Conservation (phyloP, 2,888 invertebrate species). For the Stegana nigrithorax region DNA sequence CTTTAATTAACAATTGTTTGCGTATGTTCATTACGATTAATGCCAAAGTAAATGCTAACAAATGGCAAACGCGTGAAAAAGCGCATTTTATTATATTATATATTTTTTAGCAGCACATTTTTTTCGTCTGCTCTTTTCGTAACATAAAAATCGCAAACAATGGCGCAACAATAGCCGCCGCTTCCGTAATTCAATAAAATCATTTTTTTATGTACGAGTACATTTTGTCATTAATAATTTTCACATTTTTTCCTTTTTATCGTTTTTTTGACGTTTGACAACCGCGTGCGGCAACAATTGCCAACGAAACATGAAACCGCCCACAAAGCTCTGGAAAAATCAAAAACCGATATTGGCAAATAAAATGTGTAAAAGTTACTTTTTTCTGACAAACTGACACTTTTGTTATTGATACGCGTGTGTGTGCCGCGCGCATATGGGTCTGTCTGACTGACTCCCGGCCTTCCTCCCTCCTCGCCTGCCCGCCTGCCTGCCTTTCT, state of each 20-base stretch:
- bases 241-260: conserved; percentile 25
- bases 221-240: no score
- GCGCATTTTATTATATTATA: no score
- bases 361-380: not conserved
- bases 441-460: not conserved
- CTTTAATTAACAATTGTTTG: no score
- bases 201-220: conserved; percentile 27
- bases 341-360: not conserved
- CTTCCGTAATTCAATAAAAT: conserved; percentile 54
- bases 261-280: conserved; percentile 37
- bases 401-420: not conserved
- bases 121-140: no score
- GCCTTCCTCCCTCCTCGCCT: conserved; percentile 1
- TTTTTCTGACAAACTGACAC: not conserved
- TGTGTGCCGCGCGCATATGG: not conserved
- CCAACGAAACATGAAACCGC: conserved; percentile 53
- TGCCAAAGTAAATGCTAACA: no score
- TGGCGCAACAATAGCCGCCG: conserved; percentile 43
- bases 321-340: conserved; percentile 24
- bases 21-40: no score
- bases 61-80: no score
- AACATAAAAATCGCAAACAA: conserved; percentile 24
- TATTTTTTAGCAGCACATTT: no score
- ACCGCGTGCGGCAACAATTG: conserved; percentile 32
- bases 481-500: not conserved